Conservation (phyloP, 2,113 vertebrate genomes). For the Anguilla japonica region DNA sequence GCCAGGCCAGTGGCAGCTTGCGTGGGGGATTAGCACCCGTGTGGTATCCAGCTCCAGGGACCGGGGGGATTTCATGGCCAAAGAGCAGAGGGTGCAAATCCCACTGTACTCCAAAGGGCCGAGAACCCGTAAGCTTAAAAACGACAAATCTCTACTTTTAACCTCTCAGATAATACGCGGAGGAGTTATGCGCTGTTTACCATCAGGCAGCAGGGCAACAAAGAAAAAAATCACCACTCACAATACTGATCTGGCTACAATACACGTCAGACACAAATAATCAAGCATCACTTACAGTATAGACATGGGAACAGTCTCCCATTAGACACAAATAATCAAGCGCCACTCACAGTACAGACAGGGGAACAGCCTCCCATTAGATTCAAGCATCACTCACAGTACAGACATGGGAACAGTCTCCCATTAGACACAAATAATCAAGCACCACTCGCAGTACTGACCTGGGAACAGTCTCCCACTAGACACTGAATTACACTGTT, state of each 20-base stretch:
- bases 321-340: background rate
- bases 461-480: background rate
- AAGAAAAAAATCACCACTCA: background rate
- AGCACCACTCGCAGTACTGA: background rate
- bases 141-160: slow-evolving; percentile 49
- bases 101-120: slow-evolving; percentile 34
- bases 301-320: background rate
- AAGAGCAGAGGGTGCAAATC: slow-evolving; percentile 49
- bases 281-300: background rate
- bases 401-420: background rate
- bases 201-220: background rate
- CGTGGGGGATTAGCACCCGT: slow-evolving; percentile 59
- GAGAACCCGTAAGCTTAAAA: slow-evolving; percentile 36
- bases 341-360: background rate
- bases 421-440: background rate
- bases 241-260: too few species aligned
- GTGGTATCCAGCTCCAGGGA: slow-evolving; percentile 42
- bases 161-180: slow-evolving; percentile 30
- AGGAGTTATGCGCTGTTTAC: background rate
- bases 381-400: too few species aligned
- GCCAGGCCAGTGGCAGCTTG: slow-evolving; percentile 49
- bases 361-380: background rate
- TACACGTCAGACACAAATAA: too few species aligned
- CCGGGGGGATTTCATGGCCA: slow-evolving; percentile 50
- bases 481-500: background rate